Base-by-base conservation (phyloP, 1,140 invertebrate genomes). In the Heterodera carotae region DNA sequence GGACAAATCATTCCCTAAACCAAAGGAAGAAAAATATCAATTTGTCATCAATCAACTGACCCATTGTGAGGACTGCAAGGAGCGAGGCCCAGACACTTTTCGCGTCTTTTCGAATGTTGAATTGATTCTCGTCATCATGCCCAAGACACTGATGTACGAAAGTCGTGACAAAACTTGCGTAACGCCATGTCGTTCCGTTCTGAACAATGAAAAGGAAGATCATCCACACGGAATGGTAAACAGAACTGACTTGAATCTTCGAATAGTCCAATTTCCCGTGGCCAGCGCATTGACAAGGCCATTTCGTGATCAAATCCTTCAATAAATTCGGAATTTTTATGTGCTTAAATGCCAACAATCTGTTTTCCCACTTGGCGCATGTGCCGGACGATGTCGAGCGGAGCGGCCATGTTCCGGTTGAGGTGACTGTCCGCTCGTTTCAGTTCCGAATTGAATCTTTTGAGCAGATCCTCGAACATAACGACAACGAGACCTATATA, bases 41-140 rank as follows among this genome's bases (percentile, higher is more conserved):
- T n/a, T n/a, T n/a, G n/a, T n/a, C n/a, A n/a, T n/a, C n/a, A n/a
- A n/a, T n/a, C n/a, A n/a, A n/a, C n/a, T n/a, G n/a, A n/a, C n/a
- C n/a, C n/a, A n/a, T n/a, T n/a, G n/a, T n/a, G n/a, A n/a, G n/a
- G n/a, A n/a, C n/a, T n/a, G n/a, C n/a, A n/a, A n/a, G n/a, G n/a
- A n/a, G n/a, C n/a, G n/a, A n/a, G n/a, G n/a, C n/a, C n/a, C n/a
- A n/a, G n/a, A n/a, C n/a, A n/a, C n/a, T n/a, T 99, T 99, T 29
- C 97, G 90, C 0, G 96, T 97, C 88, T 99, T 99, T 87, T 99
- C 97, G 90, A 99, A 99, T 85, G 98, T 97, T 8, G 96, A 98
- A 88, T 98, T 97, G 0, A 99, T 95, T 76, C 97, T 90, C 0
- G 97, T 99, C 97, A 99, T 99, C 96, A 99, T 99, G 48, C 97